Conservation (phyloP, 2,113 vertebrate species). For the Silurus asotus region DNA sequence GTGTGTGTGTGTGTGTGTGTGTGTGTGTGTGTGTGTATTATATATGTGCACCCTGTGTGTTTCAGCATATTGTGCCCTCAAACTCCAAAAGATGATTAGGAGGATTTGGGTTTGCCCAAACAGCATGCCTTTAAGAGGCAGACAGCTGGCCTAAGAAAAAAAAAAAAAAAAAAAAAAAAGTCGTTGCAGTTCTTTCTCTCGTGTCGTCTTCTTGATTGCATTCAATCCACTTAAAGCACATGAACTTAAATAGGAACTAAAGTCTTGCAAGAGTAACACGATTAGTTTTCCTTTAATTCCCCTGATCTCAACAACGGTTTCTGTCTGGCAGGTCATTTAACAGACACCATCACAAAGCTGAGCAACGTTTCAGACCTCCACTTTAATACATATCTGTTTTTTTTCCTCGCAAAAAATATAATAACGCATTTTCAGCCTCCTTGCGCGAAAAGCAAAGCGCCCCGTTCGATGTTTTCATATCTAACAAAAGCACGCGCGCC, state of each 20-base stretch:
- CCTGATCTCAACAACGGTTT: neutral
- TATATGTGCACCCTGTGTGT: constrained; percentile 62
- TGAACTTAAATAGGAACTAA: constrained; percentile 50
- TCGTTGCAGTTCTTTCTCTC: constrained; percentile 58
- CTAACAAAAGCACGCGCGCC: constrained; percentile 68
- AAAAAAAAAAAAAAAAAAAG: constrained; percentile 66
- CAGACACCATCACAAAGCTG: neutral
- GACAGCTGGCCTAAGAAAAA: constrained; percentile 76
- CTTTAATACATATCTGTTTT: neutral
- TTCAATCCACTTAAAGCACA: constrained; percentile 59
- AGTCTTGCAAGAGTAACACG: neutral
- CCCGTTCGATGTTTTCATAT: constrained; percentile 41
- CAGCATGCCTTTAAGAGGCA: constrained; percentile 75
- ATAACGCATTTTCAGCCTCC: neutral
- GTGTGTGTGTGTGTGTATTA: constrained; percentile 35
- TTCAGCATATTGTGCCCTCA: constrained; percentile 77
- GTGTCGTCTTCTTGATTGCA: neutral
- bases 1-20: constrained; percentile 48
- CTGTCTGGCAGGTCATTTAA: neutral
- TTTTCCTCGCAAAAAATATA: neutral
- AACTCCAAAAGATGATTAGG: constrained; percentile 80
- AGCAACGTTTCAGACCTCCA: neutral
- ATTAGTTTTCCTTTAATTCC: constrained; percentile 2
- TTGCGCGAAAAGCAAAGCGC: neutral
- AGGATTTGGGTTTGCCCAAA: constrained; percentile 73